These are phyloP conservation scores for Amphiprion ocellaris DNA, from an alignment of 2,113 vertebrate genomes.

Conservation along the genomic window DNA sequence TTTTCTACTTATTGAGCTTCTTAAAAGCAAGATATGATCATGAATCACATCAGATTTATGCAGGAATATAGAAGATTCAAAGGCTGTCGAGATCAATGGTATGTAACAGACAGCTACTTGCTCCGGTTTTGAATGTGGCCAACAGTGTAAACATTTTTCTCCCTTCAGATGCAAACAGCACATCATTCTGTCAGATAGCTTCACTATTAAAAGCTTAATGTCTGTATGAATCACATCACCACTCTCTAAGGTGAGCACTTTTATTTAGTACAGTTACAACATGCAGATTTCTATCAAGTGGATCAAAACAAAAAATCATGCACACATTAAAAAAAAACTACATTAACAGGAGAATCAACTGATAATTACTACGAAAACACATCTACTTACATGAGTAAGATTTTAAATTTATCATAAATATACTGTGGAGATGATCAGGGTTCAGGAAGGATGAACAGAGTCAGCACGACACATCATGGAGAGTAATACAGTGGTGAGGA, in stretches of 20 bases:
- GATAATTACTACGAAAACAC: conserved; percentile 69
- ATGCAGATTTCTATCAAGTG: conserved; percentile 79
- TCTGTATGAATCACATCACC: not conserved
- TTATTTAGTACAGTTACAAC: conserved; percentile 86
- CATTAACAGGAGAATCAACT: conserved; percentile 71
- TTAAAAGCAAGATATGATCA: too few species aligned
- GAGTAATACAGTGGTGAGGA: conserved; percentile 63
- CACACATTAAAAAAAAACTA: conserved; percentile 72
- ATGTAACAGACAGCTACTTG: too few species aligned
- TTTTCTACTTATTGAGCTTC: too few species aligned
- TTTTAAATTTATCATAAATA: conserved; percentile 77
- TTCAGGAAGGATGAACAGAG: conserved; percentile 35
- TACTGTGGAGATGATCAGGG: conserved; percentile 69
- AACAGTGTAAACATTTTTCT: not conserved
- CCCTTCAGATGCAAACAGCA: not conserved
- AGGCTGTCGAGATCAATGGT: too few species aligned
- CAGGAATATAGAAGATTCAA: too few species aligned
- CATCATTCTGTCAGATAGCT: too few species aligned
- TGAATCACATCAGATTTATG: too few species aligned
- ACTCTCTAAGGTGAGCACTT: conserved; percentile 74
- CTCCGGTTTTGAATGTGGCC: not conserved
- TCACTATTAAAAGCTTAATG: not conserved
- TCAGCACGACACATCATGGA: conserved; percentile 67
- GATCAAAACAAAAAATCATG: conserved; percentile 81
- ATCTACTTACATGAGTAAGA: conserved; percentile 74